Evolutionary conservation across 2,888 invertebrate genomes (phyloP).

Genomic region (Steinernema hermaphroditum): DNA sequence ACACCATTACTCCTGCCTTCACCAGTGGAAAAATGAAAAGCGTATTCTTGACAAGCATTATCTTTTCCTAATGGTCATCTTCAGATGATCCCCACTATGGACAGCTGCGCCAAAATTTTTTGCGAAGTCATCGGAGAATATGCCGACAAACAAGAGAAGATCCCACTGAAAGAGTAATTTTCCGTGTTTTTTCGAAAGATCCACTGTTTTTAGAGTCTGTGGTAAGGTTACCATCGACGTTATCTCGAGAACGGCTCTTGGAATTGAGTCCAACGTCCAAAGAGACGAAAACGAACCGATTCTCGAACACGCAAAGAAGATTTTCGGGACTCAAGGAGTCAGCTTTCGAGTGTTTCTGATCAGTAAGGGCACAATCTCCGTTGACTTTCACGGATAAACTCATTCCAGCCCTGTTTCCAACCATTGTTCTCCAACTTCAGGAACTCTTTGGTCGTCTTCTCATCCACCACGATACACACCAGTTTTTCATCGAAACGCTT

Average conservation of each 20-base stretch:
- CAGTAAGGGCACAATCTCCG: background rate
- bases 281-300: background rate
- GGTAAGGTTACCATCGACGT: background rate
- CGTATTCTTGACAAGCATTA: conserved; percentile 31
- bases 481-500: background rate
- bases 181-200: too few relatives aligned
- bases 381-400: too few relatives aligned
- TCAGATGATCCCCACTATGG: background rate
- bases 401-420: background rate
- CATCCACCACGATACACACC: background rate
- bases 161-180: background rate
- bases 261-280: background rate
- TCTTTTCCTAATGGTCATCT: background rate
- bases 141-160: background rate
- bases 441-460: background rate
- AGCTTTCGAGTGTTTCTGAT: background rate
- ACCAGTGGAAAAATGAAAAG: conserved; percentile 45
- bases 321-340: background rate
- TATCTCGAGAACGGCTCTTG: background rate
- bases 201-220: background rate
- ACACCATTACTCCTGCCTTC: conserved; percentile 44
- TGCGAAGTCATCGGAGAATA: background rate
- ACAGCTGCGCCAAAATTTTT: conserved; percentile 1
- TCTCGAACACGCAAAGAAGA: background rate
- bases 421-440: background rate